A percentile compares a stretch with the other conserved stretches of the same genome.
phyloP scores from a whole-genome alignment of 2,888 invertebrate genomes.

The Stenolophus ochropezus region DNA sequence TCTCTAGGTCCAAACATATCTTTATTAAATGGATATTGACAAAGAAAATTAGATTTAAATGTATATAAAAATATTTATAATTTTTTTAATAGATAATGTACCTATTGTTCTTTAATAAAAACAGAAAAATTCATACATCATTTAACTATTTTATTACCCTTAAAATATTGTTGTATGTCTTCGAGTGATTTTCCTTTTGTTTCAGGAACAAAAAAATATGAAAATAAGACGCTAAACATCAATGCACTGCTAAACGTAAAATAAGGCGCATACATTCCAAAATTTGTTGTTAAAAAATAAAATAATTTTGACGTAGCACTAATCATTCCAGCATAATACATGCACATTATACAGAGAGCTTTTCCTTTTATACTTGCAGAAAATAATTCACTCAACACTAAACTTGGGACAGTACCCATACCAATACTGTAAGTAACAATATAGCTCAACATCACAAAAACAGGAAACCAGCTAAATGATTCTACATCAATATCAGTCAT shows the following conservation, averaged over 20 bases:
- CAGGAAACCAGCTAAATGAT: constrained; percentile 64
- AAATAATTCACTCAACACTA: constrained; percentile 68
- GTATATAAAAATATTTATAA: constrained; percentile 58
- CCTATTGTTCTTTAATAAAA: constrained; percentile 55
- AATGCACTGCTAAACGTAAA: constrained; percentile 66
- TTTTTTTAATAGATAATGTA: constrained; percentile 58
- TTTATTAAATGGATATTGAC: constrained; percentile 24
- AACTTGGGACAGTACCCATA: constrained; percentile 64
- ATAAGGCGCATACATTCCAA: constrained; percentile 68
- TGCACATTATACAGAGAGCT: constrained; percentile 65
- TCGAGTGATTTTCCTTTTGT: constrained; percentile 70
- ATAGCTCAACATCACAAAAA: constrained; percentile 64
- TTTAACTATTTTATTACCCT: constrained; percentile 59
- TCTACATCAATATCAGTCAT: constrained; percentile 62
- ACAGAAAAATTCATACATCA: constrained; percentile 33
- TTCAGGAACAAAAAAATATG: constrained; percentile 68
- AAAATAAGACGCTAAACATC: constrained; percentile 65
- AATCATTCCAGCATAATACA: constrained; percentile 65
- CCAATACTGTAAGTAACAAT: constrained; percentile 65
- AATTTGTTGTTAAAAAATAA: constrained; percentile 65
- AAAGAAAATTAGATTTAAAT: constrained; percentile 49
- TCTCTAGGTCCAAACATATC: constrained; percentile 2
- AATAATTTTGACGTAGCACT: constrained; percentile 66
- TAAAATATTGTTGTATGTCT: constrained; percentile 70
- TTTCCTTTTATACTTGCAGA: constrained; percentile 68